These are phyloP conservation scores for Cranoglanis bouderius DNA, from an alignment of 2,113 vertebrate genomes.

Conservation along the genomic window DNA sequence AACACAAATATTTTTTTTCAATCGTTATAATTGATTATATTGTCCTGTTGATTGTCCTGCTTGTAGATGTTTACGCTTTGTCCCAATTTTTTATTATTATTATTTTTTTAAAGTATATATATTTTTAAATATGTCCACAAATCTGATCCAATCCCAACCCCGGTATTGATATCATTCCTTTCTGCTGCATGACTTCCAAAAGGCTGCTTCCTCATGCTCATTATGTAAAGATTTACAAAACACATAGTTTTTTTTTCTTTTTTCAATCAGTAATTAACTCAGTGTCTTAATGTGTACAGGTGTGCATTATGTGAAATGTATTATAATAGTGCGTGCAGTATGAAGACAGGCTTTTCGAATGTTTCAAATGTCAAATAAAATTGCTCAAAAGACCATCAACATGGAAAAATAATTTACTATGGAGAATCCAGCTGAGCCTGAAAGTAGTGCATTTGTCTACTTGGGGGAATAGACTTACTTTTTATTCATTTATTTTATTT, in stretches of 20 bases:
- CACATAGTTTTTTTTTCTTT: not conserved
- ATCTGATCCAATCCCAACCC: not conserved
- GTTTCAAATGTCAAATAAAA: constrained; percentile 42
- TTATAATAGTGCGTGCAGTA: constrained; percentile 27
- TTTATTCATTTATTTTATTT: not conserved
- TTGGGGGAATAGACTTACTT: not conserved
- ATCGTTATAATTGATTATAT: not conserved
- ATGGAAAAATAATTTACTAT: not conserved
- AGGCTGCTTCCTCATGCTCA: not conserved
- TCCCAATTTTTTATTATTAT: not conserved
- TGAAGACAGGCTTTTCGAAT: constrained; percentile 3
- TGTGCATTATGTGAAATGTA: constrained; percentile 31
- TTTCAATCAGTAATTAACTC: not conserved
- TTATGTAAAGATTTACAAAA: not conserved
- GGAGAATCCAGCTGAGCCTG: not conserved
- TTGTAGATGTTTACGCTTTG: not conserved
- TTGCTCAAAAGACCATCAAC: constrained; percentile 17
- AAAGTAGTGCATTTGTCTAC: not conserved
- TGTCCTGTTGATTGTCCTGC: not conserved
- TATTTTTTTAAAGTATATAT: not conserved
- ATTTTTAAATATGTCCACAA: not conserved
- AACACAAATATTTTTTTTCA: not conserved
- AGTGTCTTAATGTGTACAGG: constrained; percentile 26
- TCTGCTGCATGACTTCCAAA: not conserved
- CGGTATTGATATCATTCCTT: not conserved